Percentiles rank a stretch among this genome's conserved stretches.
Evolutionary conservation across 2,113 vertebrate species (phyloP).

Genomic region (Phainopepla nitens): DNA sequence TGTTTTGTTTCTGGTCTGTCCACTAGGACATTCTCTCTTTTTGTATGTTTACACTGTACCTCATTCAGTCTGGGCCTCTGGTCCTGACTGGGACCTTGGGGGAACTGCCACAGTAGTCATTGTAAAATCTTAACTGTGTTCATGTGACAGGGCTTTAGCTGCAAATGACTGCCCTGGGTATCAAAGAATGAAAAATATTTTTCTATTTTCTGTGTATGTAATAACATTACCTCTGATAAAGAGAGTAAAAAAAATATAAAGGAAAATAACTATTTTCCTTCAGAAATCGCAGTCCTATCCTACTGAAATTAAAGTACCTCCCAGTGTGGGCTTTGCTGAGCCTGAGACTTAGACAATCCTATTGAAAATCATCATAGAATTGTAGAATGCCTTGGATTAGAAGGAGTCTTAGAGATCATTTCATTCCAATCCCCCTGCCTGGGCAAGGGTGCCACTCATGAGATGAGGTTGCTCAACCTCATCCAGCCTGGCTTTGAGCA

Average conservation of each 20-base stretch:
- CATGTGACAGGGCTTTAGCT: not conserved
- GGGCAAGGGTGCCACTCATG: not conserved
- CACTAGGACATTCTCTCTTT: not conserved
- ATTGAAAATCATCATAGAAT: not conserved
- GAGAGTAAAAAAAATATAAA: not conserved
- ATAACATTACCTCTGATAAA: not conserved
- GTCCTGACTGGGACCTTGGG: not conserved
- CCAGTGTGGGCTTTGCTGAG: not conserved
- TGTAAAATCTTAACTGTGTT: not conserved
- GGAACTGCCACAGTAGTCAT: not conserved
- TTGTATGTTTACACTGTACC: not conserved
- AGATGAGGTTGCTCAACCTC: accelerated
- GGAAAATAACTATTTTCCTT: not conserved
- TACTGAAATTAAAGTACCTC: not conserved
- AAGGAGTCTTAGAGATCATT: not conserved
- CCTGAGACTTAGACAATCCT: not conserved
- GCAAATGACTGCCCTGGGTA: not conserved
- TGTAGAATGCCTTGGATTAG: not conserved
- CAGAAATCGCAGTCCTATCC: not conserved
- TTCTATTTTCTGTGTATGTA: not conserved
- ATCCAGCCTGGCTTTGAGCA: not conserved
- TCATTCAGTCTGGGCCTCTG: not conserved
- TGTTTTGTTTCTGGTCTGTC: not conserved
- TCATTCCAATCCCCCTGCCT: not conserved
- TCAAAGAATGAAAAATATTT: not conserved